Percentiles rank a stretch among this genome's conserved stretches.
These are phyloP conservation scores for Bombus ignitus DNA, from an alignment of 1,140 invertebrate species.

Conservation along the genomic window DNA sequence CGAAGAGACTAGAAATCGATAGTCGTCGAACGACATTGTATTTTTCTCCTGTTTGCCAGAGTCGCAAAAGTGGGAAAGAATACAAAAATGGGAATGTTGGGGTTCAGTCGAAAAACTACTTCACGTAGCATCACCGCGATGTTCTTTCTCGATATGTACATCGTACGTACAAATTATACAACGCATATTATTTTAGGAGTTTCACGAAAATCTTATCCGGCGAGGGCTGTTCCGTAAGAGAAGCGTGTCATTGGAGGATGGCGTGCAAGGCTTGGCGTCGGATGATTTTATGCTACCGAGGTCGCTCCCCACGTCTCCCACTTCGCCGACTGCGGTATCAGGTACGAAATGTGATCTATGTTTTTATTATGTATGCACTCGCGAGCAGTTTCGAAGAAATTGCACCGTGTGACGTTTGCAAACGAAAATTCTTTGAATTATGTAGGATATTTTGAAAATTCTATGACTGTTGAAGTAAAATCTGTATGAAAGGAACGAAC, in stretches of 20 bases:
- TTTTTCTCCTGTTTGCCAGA: no score
- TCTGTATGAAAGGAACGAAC: neutral
- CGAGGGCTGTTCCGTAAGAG: slow-evolving; percentile 88
- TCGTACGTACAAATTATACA: neutral
- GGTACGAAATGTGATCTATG: slow-evolving; percentile 19
- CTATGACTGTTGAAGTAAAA: neutral
- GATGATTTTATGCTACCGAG: slow-evolving; percentile 78
- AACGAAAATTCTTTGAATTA: neutral
- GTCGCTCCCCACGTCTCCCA: slow-evolving; percentile 80
- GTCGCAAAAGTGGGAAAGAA: neutral
- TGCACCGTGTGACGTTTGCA: neutral
- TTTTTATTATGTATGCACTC: neutral
- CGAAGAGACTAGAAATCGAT: neutral
- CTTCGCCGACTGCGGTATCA: slow-evolving; percentile 73
- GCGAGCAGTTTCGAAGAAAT: neutral
- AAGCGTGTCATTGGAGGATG: slow-evolving; percentile 87
- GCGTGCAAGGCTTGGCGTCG: slow-evolving; percentile 76
- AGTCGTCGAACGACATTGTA: neutral
- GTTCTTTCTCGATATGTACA: neutral
- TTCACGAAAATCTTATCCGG: slow-evolving; percentile 91
- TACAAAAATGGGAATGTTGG: neutral
- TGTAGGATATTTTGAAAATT: neutral
- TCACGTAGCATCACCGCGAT: neutral
- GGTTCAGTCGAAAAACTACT: neutral
- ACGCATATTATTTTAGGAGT: slow-evolving; percentile 83